Percentiles rank a stretch among this genome's conserved stretches.
Conservation (phyloP, 1,140 invertebrate species). For the Branchinecta lindahli region DNA sequence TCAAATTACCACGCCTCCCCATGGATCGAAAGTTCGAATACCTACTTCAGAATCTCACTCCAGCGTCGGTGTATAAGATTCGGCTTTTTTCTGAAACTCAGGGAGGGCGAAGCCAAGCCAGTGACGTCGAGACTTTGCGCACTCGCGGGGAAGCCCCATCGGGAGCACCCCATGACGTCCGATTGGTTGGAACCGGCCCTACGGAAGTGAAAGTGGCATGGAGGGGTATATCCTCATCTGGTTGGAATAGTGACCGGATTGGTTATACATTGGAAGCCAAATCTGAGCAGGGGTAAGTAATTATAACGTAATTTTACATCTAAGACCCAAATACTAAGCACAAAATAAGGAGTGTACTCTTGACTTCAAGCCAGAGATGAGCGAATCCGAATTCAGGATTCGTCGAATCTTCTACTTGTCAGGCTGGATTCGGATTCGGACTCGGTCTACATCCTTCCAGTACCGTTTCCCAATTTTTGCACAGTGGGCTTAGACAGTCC, state of each 20-base stretch:
- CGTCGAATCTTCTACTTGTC: too few relatives aligned
- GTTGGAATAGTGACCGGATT: constrained; percentile 2
- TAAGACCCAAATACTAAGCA: too few relatives aligned
- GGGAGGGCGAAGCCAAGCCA: neutral
- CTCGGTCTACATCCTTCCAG: too few relatives aligned
- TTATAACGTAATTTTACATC: too few relatives aligned
- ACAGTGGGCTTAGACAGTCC: too few relatives aligned
- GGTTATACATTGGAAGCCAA: neutral
- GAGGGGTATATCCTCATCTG: neutral
- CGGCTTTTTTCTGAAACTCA: neutral
- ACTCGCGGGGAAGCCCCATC: neutral
- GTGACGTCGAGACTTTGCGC: neutral
- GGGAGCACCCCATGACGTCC: neutral
- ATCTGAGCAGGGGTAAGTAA: neutral
- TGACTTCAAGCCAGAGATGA: too few relatives aligned
- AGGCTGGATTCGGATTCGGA: too few relatives aligned
- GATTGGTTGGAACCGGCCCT: neutral
- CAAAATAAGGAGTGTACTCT: too few relatives aligned
- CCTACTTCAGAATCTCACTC: neutral
- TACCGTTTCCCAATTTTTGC: too few relatives aligned
- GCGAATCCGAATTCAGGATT: too few relatives aligned
- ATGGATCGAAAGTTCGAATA: neutral
- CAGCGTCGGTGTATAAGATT: neutral
- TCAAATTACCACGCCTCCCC: neutral
- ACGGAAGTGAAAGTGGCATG: neutral